Percentiles rank a stretch among this genome's conserved stretches.
phyloP scores from a whole-genome alignment of 2,113 vertebrate species.

The Mastomys natalensis region DNA sequence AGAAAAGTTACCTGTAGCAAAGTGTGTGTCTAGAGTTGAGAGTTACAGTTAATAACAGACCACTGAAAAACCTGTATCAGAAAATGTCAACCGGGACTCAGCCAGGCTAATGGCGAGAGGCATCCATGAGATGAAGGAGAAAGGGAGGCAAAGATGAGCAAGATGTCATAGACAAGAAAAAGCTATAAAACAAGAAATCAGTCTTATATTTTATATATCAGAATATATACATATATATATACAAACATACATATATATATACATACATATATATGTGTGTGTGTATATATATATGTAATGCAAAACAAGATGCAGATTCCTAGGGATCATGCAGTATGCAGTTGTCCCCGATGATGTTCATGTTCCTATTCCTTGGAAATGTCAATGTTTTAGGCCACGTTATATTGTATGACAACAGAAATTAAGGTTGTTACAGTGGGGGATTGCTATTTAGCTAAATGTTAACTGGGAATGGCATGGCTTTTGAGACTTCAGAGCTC shows the following conservation, averaged over 20 bases:
- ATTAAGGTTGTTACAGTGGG: neutral
- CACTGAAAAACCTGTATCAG: neutral
- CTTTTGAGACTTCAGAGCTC: neutral
- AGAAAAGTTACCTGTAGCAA: conserved; percentile 1
- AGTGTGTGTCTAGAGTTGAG: conserved; percentile 26
- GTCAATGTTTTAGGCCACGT: neutral
- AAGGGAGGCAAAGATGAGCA: rapidly evolving
- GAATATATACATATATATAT: too few species aligned
- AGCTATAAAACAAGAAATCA: neutral
- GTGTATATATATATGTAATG: neutral
- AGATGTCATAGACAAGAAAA: neutral
- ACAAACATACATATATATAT: too few species aligned
- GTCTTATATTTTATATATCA: neutral
- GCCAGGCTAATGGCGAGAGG: neutral
- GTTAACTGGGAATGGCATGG: neutral
- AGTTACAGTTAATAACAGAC: neutral
- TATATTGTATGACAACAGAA: neutral
- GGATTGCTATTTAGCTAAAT: neutral
- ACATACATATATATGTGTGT: too few species aligned
- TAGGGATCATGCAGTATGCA: neutral
- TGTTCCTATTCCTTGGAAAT: neutral
- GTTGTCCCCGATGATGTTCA: neutral
- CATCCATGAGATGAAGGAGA: neutral
- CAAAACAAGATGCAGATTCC: neutral
- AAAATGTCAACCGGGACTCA: neutral